A percentile compares a stretch with the other conserved stretches of the same genome.
phyloP scores from a whole-genome alignment of 2,113 vertebrate species.

The Dipodomys spectabilis region DNA sequence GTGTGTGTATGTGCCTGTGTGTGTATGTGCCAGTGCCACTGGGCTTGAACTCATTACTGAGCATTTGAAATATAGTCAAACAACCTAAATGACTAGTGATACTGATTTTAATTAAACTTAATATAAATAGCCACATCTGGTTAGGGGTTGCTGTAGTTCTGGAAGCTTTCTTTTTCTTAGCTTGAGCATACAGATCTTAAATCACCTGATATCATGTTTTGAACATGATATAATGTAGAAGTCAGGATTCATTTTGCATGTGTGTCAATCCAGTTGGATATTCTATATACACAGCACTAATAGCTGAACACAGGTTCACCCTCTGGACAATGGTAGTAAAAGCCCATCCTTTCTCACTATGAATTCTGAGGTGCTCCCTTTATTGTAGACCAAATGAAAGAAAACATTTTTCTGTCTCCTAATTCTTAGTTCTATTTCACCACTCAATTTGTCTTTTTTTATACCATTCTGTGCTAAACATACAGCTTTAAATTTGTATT shows the following conservation, averaged over 20 bases:
- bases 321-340: neutral
- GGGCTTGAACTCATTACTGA: neutral
- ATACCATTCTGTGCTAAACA: slow-evolving; percentile 11
- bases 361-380: neutral
- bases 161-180: slow-evolving; percentile 10
- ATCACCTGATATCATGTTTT: neutral
- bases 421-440: neutral
- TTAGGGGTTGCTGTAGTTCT: neutral
- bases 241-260: neutral
- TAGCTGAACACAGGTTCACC: neutral
- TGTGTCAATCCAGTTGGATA: slow-evolving; percentile 15
- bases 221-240: neutral
- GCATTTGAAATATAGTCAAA: slow-evolving; percentile 39
- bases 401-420: neutral
- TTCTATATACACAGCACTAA: neutral
- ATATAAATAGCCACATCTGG: neutral
- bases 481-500: neutral
- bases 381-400: neutral
- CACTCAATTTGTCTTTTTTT: neutral
- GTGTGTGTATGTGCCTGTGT: neutral
- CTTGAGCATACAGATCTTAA: slow-evolving; percentile 52
- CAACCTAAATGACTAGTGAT: neutral
- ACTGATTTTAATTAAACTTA: slow-evolving; percentile 16
- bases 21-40: neutral
- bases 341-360: neutral